Percentiles rank a stretch among this genome's conserved stretches.
Conservation (phyloP, 2,113 vertebrate genomes). For the Carollia perspicillata region DNA sequence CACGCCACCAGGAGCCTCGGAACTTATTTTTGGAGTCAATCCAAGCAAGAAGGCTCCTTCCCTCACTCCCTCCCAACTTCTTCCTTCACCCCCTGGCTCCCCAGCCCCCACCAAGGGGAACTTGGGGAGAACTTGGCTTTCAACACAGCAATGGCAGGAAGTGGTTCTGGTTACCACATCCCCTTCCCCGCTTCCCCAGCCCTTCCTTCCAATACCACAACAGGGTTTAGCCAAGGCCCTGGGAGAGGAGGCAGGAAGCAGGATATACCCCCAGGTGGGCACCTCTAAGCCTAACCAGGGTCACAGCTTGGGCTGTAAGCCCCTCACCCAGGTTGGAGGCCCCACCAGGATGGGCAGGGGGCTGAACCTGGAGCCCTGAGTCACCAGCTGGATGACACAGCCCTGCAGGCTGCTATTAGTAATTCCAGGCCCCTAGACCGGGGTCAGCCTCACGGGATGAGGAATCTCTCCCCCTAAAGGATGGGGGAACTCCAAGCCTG, state of each 20-base stretch:
- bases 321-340: neutral
- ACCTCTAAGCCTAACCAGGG: neutral
- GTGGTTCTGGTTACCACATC: constrained; percentile 74
- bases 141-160: constrained; percentile 71
- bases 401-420: constrained; percentile 46
- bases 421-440: constrained; percentile 18
- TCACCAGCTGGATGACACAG: constrained; percentile 65
- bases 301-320: neutral
- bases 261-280: neutral
- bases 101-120: constrained; percentile 60
- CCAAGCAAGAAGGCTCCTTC: neutral
- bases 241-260: constrained; percentile 4
- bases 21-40: neutral
- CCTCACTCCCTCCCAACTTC: constrained; percentile 37
- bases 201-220: constrained; percentile 43
- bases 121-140: constrained; percentile 59
- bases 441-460: constrained; percentile 62
- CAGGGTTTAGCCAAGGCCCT: constrained; percentile 24
- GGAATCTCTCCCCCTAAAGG: neutral
- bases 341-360: neutral
- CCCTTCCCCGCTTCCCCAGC: constrained; percentile 59
- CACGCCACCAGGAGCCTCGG: neutral
- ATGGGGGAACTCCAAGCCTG: constrained; percentile 59
- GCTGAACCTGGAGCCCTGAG: constrained; percentile 48
- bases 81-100: constrained; percentile 16